Percentiles rank a stretch among this genome's conserved stretches.
These are phyloP conservation scores for Ochropleura leucogaster DNA, from an alignment of 2,888 invertebrate genomes.

Conservation along the genomic window DNA sequence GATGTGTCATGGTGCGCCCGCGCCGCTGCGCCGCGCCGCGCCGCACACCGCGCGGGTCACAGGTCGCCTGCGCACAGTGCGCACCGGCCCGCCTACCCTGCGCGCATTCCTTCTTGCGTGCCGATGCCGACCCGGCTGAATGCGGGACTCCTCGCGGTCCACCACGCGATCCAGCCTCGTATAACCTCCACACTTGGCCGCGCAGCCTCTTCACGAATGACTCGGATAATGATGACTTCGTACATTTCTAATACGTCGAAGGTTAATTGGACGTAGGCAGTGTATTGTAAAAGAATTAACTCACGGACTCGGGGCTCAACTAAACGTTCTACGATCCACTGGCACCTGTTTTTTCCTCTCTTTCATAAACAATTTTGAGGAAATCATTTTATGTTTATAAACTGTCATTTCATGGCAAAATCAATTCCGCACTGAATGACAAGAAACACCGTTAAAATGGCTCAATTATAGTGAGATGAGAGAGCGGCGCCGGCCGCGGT, in stretches of 20 bases:
- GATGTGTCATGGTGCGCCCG: slow-evolving; percentile 72
- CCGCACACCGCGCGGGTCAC: slow-evolving; percentile 75
- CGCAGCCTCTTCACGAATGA: slow-evolving; percentile 74
- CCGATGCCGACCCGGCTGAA: slow-evolving; percentile 58
- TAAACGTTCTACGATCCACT: slow-evolving; percentile 55
- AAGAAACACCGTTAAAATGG: slow-evolving; percentile 54
- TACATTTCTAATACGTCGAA: slow-evolving; percentile 86
- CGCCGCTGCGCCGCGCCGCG: slow-evolving; percentile 38
- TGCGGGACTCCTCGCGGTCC: slow-evolving; percentile 12
- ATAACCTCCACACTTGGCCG: slow-evolving; percentile 64
- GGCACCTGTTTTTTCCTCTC: slow-evolving; percentile 55
- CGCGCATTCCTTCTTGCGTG: slow-evolving; percentile 76
- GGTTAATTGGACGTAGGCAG: slow-evolving; percentile 88
- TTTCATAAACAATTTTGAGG: slow-evolving; percentile 68
- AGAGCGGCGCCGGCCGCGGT: slow-evolving; percentile 17
- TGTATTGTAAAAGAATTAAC: slow-evolving; percentile 86
- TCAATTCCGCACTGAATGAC: slow-evolving; percentile 58
- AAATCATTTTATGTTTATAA: slow-evolving; percentile 54
- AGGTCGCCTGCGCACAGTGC: slow-evolving; percentile 78
- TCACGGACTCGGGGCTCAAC: slow-evolving; percentile 73
- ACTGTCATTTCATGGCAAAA: slow-evolving; percentile 62
- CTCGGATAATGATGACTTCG: slow-evolving; percentile 85
- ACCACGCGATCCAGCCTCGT: background rate
- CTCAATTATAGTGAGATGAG: slow-evolving; percentile 57
- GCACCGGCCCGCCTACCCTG: slow-evolving; percentile 80